Evolutionary conservation across 2,888 invertebrate species (phyloP), one percentile per base, ranked within the genome.

Genomic region (Drosophila melanosoma): DNA sequence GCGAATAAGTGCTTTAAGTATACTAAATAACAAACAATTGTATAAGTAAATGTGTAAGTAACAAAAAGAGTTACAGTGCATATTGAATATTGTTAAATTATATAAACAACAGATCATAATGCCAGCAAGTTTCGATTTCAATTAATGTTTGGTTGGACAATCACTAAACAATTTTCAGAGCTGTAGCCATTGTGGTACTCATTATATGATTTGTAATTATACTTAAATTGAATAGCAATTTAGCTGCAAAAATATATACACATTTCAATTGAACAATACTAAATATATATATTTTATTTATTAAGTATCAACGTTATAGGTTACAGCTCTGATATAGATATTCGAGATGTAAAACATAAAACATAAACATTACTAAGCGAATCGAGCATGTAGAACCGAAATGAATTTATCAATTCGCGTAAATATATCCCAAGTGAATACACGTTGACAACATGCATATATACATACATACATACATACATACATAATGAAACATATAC

Each of bases 1-100:
- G 67, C 76, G 48, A 48, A 59, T 79, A 79, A 79, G 79, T 70
- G 70, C 65, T 70, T 75, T 75, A 75, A 75, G 59, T 74, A 65
- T 61, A 58, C 61, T 65, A 60, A 59, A 59, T 53, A 58, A 69
- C 48, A 60, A 8, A 45, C 29, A 29, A 35, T 32, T 26, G 12
- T 36, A 10, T 42, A 58, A 49, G 20, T 58, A 32, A 61, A 48
- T 54, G 32, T 56, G 65, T 76, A 59, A 61, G 57, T 62, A 48
- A 45, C 17, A 56, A 10, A 10, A 32, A 5, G 15, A 32, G 57
- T 32, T 42, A 20, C n/a, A 49, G 42, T 53, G 51, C 54, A 58
- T 35, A 52, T 26, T 36, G n/a, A 48, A 54, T 54, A 17, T 35
- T 67, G 48, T 69, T 60, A 40, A 52, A 40, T 20, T 40, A 48